Base-by-base conservation (phyloP, 2,888 invertebrate species). In the Rotaria macrura region DNA sequence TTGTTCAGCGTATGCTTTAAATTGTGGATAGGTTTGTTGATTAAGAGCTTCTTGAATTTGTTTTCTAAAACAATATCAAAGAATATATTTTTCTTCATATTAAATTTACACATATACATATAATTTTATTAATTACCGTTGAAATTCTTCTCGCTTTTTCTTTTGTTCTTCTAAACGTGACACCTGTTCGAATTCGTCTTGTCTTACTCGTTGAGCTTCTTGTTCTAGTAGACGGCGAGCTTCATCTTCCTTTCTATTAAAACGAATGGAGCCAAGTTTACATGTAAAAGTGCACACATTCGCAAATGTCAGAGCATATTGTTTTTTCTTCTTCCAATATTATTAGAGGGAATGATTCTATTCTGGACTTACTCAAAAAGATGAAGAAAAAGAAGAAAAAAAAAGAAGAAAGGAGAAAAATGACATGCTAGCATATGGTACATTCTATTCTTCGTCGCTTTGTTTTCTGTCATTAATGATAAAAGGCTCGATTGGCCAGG, bases 1-100 rank as follows among this genome's bases (percentile, higher is more conserved):
- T 90, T 97, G 96, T 89, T 96, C 95, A 0, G 98, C 96, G 91
- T 99, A 97, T 86, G 94, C 93, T 89, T 94, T 93, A 90, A 96
- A 96, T 90, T 96, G 96, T 88, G 88, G 88, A 25, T 89, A 88
- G 14, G 92, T 92, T 88, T 92, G 92, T 89, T 95, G 95, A 91
- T 99, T 99, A 34, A 99, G 92, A 2, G 97, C 97, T 90, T 97
- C 96, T 91, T 86, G 86, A 25, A 86, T 86, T 83, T 86, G 86
- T 54, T 86, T 86, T 74, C 86, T 86, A n/a, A 49, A 38, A 23
- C 20, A 23, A 23, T 17, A 49, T 1, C 12, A 49, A 49, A 49
- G 1, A 14, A 52, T 3, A 52, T 23, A 5, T 23, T 23, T 43
- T 47, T 34, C 17, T 40, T 40, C 23, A 14, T 10, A n/a, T 52